Percentiles rank a stretch among this genome's conserved stretches.
phyloP scores from a whole-genome alignment of 92 coral and sea anemone genomes.

The Pocillopora meandrina region DNA sequence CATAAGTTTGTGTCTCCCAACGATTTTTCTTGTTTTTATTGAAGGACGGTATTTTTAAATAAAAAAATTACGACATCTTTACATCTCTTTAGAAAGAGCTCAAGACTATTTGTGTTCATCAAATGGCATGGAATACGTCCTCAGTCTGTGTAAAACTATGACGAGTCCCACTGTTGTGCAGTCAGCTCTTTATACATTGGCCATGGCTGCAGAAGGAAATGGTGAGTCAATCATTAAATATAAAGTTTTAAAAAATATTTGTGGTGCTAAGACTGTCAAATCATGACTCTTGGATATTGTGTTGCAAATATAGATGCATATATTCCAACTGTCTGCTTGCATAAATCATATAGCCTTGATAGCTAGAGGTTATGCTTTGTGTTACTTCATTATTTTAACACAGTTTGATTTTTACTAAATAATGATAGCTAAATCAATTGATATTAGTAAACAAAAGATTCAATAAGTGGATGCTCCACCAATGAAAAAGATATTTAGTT shows the following conservation, averaged over 20 bases:
- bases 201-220: constrained; percentile 38
- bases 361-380: too few relatives aligned
- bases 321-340: too few relatives aligned
- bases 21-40: neutral
- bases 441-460: too few relatives aligned
- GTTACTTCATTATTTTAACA: too few relatives aligned
- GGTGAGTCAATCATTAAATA: neutral
- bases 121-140: constrained; percentile 30
- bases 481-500: too few relatives aligned
- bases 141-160: constrained; percentile 16
- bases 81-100: constrained; percentile 22
- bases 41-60: neutral
- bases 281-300: too few relatives aligned
- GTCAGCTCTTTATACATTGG: constrained; percentile 23
- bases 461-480: too few relatives aligned
- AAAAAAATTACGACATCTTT: neutral
- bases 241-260: neutral
- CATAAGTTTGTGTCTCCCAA: neutral
- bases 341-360: too few relatives aligned
- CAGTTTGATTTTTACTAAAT: too few relatives aligned
- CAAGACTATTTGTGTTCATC: constrained; percentile 42
- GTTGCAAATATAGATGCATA: too few relatives aligned
- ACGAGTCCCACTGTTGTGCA: neutral
- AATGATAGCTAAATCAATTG: too few relatives aligned
- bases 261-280: too few relatives aligned